Evolutionary conservation across 2,797 vertebrate species (phyloP).

Genomic region (Oreortyx pictus): DNA sequence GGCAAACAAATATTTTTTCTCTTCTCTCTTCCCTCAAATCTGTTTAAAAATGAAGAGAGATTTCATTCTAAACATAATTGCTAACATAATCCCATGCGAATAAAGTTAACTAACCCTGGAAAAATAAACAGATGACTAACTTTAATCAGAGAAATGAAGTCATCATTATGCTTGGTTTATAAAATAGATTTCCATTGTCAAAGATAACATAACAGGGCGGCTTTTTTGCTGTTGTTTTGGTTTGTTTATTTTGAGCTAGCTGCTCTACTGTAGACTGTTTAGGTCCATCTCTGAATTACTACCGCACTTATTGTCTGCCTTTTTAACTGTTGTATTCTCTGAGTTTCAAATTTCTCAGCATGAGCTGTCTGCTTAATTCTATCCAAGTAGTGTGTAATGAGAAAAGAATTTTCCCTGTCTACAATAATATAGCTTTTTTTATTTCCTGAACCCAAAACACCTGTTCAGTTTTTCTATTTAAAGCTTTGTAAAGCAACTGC

Average conservation of each 20-base stretch:
- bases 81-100: slow-evolving; percentile 87
- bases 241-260: slow-evolving; percentile 63
- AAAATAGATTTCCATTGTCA: slow-evolving; percentile 80
- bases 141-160: slow-evolving; percentile 94
- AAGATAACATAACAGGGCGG: slow-evolving; percentile 55
- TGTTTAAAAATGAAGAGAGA: slow-evolving; percentile 67
- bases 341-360: slow-evolving; percentile 79
- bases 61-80: slow-evolving; percentile 84
- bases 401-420: slow-evolving; percentile 78
- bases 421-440: slow-evolving; percentile 77
- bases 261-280: slow-evolving; percentile 50
- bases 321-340: slow-evolving; percentile 74
- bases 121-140: slow-evolving; percentile 92
- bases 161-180: slow-evolving; percentile 91
- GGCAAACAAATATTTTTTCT: slow-evolving; percentile 84
- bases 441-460: slow-evolving; percentile 78
- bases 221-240: slow-evolving; percentile 37
- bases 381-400: slow-evolving; percentile 73
- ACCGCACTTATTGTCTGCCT: slow-evolving; percentile 62
- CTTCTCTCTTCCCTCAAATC: slow-evolving; percentile 76
- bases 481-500: slow-evolving; percentile 63
- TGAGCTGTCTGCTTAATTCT: slow-evolving; percentile 81
- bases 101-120: slow-evolving; percentile 90
- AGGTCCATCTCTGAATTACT: slow-evolving; percentile 62
- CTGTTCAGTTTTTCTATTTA: slow-evolving; percentile 76